Conservation (phyloP, 2,888 invertebrate genomes). For the Meteorus colon region DNA sequence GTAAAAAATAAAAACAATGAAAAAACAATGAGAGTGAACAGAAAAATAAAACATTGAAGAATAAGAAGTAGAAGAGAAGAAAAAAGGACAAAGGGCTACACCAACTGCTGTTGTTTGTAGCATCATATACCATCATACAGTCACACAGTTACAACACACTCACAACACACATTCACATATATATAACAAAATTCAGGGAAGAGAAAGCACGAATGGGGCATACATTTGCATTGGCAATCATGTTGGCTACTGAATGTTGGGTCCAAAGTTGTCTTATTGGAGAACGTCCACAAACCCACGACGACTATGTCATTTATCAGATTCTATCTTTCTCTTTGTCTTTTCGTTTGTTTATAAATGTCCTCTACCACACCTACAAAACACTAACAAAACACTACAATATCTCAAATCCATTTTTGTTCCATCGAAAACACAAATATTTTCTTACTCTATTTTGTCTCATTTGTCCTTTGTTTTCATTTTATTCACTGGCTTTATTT, state of each 20-base stretch:
- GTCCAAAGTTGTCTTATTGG: constrained; percentile 36
- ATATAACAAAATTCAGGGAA: background rate
- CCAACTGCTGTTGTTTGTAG: constrained; percentile 13
- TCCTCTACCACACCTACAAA: constrained; percentile 17
- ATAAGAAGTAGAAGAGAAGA: background rate
- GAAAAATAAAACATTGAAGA: constrained; percentile 3
- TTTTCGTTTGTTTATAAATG: constrained; percentile 36
- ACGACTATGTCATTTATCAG: constrained; percentile 44
- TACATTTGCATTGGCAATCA: constrained; percentile 47
- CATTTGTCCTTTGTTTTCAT: background rate
- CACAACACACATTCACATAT: background rate
- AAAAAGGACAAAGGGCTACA: background rate
- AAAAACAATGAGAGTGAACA: background rate
- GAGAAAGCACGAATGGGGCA: constrained; percentile 36
- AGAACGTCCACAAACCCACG: constrained; percentile 5
- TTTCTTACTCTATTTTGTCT: no score
- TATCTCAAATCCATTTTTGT: background rate
- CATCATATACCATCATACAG: background rate
- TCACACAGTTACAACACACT: constrained; percentile 1
- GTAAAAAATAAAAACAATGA: background rate
- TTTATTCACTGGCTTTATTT: background rate
- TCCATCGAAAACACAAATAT: no score
- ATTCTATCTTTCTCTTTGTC: constrained; percentile 37
- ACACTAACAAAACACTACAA: background rate
- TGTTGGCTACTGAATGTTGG: constrained; percentile 22